Evolutionary conservation across 2,888 invertebrate species (phyloP), one percentile per base, ranked within the genome.

Genomic region (Aphidius colemani): DNA sequence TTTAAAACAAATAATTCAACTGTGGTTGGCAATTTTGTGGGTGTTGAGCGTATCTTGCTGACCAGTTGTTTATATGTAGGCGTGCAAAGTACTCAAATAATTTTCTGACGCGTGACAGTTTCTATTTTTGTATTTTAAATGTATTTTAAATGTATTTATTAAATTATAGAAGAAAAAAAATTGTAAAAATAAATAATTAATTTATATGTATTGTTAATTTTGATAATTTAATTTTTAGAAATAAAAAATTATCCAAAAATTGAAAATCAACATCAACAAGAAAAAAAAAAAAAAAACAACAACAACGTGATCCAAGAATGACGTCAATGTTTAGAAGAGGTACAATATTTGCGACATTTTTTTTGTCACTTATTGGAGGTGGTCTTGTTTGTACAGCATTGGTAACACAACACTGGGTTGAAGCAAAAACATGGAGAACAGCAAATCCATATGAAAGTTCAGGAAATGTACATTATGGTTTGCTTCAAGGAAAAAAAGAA

Each of bases 401-500:
- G 69, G 92, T 92, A 1, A 94, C 94, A 6, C 91, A 91, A 71
- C 89, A 91, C 75, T 95, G 94, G 94, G 87, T 92, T 48, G 89
- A 89, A 69, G 91, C 94, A 2, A 85, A 86, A 57, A 93, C 93
- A 5, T 85, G 87, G 71, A 82, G 91, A 70, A 86, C 88, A 1
- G 86, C 88, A 7, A 90, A 89, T 74, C 87, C 89, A 1, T 81
- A 86, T 57, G 87, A 88, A 64, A 90, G 91, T 51, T 89, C 89
- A 59, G 95, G 94, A 0, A 85, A 87, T 70, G 88, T 95, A 66
- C 88, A 90, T 77, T 93, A 95, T 78, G 96, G 96, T 0, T 86
- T 97, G 7, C 94, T 96, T 76, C 89, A 91, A 74, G 96, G 96
- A 0, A 89, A 88, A 68, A 94, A 94, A 79, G 89, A 90, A 71